Percentiles rank a stretch among this genome's conserved stretches.
phyloP scores from a whole-genome alignment of 2,797 vertebrate species.

The Astyanax mexicanus region DNA sequence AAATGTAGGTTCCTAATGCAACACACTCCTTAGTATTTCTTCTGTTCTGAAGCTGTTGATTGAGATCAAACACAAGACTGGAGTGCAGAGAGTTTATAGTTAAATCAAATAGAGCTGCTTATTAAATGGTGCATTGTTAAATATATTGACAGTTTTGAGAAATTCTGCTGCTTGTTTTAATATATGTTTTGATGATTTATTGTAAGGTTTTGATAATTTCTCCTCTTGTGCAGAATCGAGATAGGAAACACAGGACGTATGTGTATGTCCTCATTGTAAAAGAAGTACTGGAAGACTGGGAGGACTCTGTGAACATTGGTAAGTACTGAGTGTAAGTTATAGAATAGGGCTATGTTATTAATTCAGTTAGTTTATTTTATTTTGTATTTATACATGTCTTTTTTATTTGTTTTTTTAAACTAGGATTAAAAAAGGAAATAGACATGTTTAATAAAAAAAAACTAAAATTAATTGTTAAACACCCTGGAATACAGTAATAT shows the following conservation, averaged over 20 bases:
- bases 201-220: not conserved
- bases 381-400: too few species aligned
- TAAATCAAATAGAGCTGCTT: too few species aligned
- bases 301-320: conserved; percentile 98
- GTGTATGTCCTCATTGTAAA: conserved; percentile 97
- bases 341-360: not conserved
- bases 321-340: conserved; percentile 55
- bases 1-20: not conserved
- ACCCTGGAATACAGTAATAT: too few species aligned
- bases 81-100: too few species aligned
- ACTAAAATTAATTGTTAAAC: too few species aligned
- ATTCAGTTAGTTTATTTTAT: too few species aligned
- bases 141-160: too few species aligned
- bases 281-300: conserved; percentile 97
- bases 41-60: not conserved
- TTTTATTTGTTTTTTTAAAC: too few species aligned
- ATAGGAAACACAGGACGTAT: conserved; percentile 97
- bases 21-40: not conserved
- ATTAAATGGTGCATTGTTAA: too few species aligned
- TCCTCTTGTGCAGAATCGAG: conserved; percentile 84
- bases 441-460: too few species aligned
- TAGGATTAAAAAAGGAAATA: too few species aligned
- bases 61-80: not conserved
- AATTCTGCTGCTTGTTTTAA: not conserved
- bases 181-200: too few species aligned